These are phyloP conservation scores for Synchiropus splendidus DNA, from an alignment of 2,113 vertebrate species.

Conservation along the genomic window DNA sequence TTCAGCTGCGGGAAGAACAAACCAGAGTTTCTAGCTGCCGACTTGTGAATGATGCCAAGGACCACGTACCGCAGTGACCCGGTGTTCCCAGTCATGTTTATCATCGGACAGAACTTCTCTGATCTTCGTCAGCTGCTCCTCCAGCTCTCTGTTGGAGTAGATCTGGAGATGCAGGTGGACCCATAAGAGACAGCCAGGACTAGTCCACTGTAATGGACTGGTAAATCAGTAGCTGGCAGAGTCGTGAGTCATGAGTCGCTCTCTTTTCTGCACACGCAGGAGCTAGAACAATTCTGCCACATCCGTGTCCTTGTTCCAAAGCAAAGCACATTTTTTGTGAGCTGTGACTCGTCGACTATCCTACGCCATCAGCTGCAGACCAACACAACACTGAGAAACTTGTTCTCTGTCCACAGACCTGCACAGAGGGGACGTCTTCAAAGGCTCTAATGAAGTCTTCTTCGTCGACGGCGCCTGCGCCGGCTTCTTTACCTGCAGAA, in stretches of 20 bases:
- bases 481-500: slow-evolving; percentile 76
- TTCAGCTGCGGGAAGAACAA: slow-evolving; percentile 71
- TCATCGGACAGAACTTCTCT: slow-evolving; percentile 91
- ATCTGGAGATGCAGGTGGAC: slow-evolving; percentile 67
- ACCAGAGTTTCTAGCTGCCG: slow-evolving; percentile 3
- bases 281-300: no score
- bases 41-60: neutral
- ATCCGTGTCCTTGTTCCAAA: no score
- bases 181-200: no score
- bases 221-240: no score
- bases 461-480: slow-evolving; percentile 88
- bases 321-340: no score
- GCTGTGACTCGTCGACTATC: no score
- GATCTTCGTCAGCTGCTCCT: slow-evolving; percentile 90
- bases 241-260: no score
- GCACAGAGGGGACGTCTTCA: slow-evolving; percentile 85
- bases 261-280: no score
- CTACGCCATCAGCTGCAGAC: no score
- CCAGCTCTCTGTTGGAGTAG: slow-evolving; percentile 89
- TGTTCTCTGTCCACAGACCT: slow-evolving; percentile 58
- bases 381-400: neutral
- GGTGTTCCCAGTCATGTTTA: slow-evolving; percentile 97
- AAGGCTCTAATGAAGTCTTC: slow-evolving; percentile 95
- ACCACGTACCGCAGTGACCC: slow-evolving; percentile 80
- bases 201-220: no score